Base-by-base conservation (phyloP, 2,888 invertebrate species). In the Amphipyra tragopoginis region DNA sequence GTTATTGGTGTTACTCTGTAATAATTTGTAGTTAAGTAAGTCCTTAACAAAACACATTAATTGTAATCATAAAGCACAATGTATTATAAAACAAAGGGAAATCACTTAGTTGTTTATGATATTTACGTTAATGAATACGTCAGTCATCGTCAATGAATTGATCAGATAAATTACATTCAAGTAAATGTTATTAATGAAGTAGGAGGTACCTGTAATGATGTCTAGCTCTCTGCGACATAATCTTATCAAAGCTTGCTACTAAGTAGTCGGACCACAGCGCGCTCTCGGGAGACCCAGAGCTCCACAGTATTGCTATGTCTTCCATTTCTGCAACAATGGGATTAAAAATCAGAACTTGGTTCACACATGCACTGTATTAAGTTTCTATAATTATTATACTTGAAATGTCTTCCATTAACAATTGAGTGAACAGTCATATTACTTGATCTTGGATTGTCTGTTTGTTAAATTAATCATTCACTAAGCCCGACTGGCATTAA, bases 241-340 rank as follows among this genome's bases (percentile, higher is more conserved):
- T 97, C 91, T 97, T 97, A 87, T 97, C 97, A 89, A 98, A 98
- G 89, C 97, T 97, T 58, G 97, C 96, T 49, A 96, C 96, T 76
- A 98, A 96, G 89, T 97, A 98, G 85, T 97, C 97, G 14, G 97
- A 97, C 97, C 98, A 97, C 54, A 97, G 90, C 26, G 96, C 96
- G 67, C 98, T 97, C 75, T 97, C 97, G 52, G 97, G 97, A 78
- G 97, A 97, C 64, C 96, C 96, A 62, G 96, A 96, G 80, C 97
- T 96, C 85, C 97, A 97, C 65, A 98, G 93, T 84, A 98, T 97
- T 63, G 98, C 95, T 72, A 98, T 97, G 87, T 98, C 98, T 90
- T 97, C 97, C 96, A 97, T 97, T 86, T 96, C 96, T 95, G 86
- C 29, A 90, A 92, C 81, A 89, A 88, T 75, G 26, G 60, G 13